These are phyloP conservation scores for Nomada ruficornis DNA, from an alignment of 2,888 invertebrate genomes.

Conservation along the genomic window DNA sequence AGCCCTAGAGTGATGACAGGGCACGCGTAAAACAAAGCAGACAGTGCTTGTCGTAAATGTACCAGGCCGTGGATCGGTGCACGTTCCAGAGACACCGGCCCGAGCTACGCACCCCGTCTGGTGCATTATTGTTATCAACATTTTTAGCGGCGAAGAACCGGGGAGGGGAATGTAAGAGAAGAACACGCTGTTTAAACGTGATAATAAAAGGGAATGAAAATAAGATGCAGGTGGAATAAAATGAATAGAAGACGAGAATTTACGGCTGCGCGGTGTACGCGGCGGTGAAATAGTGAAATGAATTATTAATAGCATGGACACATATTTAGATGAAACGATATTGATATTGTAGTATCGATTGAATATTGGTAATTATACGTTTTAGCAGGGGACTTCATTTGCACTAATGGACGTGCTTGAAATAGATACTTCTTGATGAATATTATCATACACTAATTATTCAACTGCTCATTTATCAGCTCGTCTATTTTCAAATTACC, in stretches of 20 bases:
- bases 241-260: background rate
- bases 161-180: background rate
- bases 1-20: conserved; percentile 13
- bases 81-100: background rate
- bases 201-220: background rate
- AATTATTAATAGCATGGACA: too few relatives aligned
- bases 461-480: too few relatives aligned
- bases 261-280: too few relatives aligned
- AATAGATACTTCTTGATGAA: too few relatives aligned
- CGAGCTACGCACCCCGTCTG: background rate
- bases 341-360: too few relatives aligned
- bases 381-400: too few relatives aligned
- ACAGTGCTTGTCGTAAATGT: conserved; percentile 9
- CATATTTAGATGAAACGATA: too few relatives aligned
- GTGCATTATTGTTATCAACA: background rate
- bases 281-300: too few relatives aligned
- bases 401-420: too few relatives aligned
- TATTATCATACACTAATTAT: too few relatives aligned
- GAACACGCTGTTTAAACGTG: background rate
- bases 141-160: background rate
- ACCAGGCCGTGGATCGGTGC: background rate
- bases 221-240: background rate
- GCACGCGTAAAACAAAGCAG: conserved; percentile 3
- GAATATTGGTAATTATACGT: too few relatives aligned
- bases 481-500: too few relatives aligned